Percentiles rank a stretch among this genome's conserved stretches.
Conservation (phyloP, 2,888 invertebrate genomes). For the Strigamia maritima region DNA sequence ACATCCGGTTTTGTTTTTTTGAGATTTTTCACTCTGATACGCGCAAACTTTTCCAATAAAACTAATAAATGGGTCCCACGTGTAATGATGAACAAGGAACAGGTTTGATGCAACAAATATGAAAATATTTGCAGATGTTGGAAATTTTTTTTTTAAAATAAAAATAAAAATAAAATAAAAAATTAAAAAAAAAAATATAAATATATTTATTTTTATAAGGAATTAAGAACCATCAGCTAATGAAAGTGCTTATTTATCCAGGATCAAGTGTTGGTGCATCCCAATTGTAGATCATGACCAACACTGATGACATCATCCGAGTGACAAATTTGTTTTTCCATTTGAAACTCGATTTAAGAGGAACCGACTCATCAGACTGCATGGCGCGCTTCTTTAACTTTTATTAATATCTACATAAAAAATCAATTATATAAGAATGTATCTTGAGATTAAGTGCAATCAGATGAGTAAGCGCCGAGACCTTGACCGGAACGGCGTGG, state of each 20-base stretch:
- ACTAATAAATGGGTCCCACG: not conserved
- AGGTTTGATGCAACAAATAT: no score
- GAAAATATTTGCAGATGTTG: no score
- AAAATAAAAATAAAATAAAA: not conserved
- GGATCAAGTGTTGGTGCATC: not conserved
- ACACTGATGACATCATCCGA: not conserved
- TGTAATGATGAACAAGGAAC: no score
- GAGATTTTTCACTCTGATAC: not conserved
- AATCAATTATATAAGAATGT: not conserved
- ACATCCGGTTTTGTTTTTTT: not conserved
- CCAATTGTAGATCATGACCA: not conserved
- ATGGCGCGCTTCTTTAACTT: not conserved
- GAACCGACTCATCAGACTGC: not conserved
- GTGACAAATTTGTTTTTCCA: not conserved
- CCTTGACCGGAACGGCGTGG: not conserved
- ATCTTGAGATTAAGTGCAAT: not conserved
- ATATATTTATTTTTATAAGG: not conserved
- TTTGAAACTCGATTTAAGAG: not conserved
- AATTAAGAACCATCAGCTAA: not conserved
- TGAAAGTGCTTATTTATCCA: not conserved
- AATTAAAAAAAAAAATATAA: not conserved
- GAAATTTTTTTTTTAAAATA: no score
- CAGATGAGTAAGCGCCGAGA: not conserved
- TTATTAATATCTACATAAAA: not conserved
- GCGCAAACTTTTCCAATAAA: not conserved